These are phyloP conservation scores for Tauraco erythrolophus DNA, from an alignment of 2,113 vertebrate genomes.

Conservation along the genomic window DNA sequence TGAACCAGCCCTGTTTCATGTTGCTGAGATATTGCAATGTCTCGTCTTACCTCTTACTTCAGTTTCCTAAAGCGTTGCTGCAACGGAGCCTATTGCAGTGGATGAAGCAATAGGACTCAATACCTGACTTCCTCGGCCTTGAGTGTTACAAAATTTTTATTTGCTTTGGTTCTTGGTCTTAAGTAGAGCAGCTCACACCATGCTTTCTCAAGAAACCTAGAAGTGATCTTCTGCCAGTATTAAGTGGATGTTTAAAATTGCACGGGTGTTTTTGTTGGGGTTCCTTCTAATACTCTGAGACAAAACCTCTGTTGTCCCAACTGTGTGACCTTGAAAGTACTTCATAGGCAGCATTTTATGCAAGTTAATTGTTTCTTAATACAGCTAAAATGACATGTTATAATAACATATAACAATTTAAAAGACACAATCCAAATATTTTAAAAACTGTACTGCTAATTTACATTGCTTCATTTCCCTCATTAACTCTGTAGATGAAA, in stretches of 20 bases:
- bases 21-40: neutral
- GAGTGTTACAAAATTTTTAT: accelerated
- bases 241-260: neutral
- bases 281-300: neutral
- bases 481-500: neutral
- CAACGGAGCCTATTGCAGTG: neutral
- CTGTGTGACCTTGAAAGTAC: neutral
- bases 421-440: neutral
- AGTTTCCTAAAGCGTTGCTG: neutral
- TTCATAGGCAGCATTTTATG: neutral
- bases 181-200: neutral
- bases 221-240: neutral
- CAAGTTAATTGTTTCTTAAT: neutral
- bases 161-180: neutral
- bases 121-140: neutral
- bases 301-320: neutral
- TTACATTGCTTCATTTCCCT: neutral
- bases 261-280: neutral
- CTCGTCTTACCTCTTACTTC: neutral
- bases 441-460: neutral
- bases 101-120: neutral
- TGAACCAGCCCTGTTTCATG: neutral
- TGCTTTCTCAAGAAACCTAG: neutral
- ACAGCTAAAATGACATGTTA: neutral
- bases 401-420: neutral